Conservation (phyloP, 2,888 invertebrate species). For the Augochlorella aurata region DNA sequence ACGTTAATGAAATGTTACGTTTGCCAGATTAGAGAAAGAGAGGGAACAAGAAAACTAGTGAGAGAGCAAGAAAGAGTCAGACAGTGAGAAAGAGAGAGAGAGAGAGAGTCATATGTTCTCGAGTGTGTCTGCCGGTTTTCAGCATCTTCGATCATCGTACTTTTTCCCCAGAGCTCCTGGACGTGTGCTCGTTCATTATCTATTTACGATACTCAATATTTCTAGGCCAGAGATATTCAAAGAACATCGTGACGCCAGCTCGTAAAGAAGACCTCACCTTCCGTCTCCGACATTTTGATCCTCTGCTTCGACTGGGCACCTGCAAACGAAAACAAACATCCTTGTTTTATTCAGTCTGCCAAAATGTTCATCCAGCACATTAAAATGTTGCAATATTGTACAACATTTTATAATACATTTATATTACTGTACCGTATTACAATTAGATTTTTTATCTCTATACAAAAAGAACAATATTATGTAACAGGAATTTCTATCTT, state of each 20-base stretch:
- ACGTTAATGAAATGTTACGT: conserved; percentile 46
- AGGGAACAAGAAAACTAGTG: background rate
- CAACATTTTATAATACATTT: no score
- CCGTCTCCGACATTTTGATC: conserved; percentile 77
- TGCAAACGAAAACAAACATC: conserved; percentile 59
- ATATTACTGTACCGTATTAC: no score
- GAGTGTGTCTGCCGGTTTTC: conserved; percentile 7
- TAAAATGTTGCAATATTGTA: background rate
- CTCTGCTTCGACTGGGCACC: conserved; percentile 67
- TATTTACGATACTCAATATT: conserved; percentile 62
- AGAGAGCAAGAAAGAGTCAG: background rate
- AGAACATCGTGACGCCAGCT: conserved; percentile 58
- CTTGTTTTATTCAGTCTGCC: background rate
- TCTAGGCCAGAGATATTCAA: conserved; percentile 58
- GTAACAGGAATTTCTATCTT: no score
- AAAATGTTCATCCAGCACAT: background rate
- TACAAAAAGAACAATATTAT: no score
- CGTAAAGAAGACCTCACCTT: conserved; percentile 74
- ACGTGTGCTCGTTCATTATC: conserved; percentile 58
- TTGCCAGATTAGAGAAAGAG: conserved; percentile 9
- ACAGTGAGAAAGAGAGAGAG: background rate
- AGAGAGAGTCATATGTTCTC: conserved; percentile 12
- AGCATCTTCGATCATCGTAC: conserved; percentile 47
- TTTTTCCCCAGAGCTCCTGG: conserved; percentile 54
- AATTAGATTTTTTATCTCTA: no score